Evolutionary conservation across 2,113 vertebrate species (phyloP), one percentile per base, ranked within the genome.

Genomic region (Planiliza haematocheilus): DNA sequence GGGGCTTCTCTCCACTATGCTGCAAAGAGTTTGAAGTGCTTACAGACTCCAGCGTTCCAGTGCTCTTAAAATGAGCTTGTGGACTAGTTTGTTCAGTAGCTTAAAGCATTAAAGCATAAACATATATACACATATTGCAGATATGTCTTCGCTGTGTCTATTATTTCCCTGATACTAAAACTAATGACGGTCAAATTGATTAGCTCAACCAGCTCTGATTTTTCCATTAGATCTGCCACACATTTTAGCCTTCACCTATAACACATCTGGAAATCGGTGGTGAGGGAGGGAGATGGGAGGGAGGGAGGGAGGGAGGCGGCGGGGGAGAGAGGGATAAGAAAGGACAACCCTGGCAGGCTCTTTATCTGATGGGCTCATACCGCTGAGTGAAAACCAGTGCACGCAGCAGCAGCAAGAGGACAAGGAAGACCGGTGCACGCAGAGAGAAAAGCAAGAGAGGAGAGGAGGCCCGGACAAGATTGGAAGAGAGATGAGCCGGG

Each of bases 331-430:
- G n/a, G n/a, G n/a, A n/a, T n/a, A n/a, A n/a, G n/a, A n/a, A n/a
- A n/a, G 46, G 56, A 60, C 77, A 62, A 55, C 48, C 20, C 39
- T 39, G 46, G 43, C 48, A 53, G 49, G 8, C 3, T 34, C 39
- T 7, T 58, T 62, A 81, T 83, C 70, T 79, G 80, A 77, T 74
- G 55, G 79, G 77, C 59, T 81, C 49, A 41, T 34, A 55, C 38
- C 45, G 18, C 17, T 34, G 21, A 67, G 50, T n/a, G 17, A 61
- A 74, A 74, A 79, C 13, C 5, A 17, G 17, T 5, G 0, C 30
- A 70, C 41, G 43, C 4, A 57, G 61, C 59, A 70, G 36, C 36
- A 60, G n/a, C n/a, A n/a, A n/a, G 24, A 71, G 17, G 64, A 34
- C 1, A 58, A 45, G 24, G 24, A 5, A 5, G 24, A 30, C n/a